A percentile compares a stretch with the other conserved stretches of the same genome.
Evolutionary conservation across 1,140 invertebrate genomes (phyloP).

Genomic region (Pissodes strobi): DNA sequence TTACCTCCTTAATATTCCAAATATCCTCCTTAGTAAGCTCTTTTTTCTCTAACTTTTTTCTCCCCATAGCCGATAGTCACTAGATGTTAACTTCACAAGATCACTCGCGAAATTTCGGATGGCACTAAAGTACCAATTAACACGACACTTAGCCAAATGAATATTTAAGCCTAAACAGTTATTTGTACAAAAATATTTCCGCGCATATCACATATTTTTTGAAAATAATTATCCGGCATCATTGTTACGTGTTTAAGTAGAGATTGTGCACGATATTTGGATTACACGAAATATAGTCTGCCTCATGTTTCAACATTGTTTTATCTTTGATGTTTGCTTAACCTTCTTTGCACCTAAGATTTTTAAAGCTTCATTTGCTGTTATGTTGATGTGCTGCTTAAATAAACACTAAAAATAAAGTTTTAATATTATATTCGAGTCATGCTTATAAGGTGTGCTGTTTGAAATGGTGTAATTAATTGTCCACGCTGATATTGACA

Average conservation of each 20-base stretch:
- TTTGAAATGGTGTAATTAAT: too few species aligned
- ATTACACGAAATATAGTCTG: conserved; percentile 23
- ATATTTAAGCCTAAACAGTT: conserved; percentile 11
- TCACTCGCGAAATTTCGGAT: conserved; percentile 8
- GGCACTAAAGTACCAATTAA: not conserved
- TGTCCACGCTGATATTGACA: not conserved
- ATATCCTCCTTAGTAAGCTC: conserved; percentile 25
- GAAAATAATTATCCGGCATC: conserved; percentile 3
- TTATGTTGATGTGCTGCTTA: conserved; percentile 10
- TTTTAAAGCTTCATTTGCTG: conserved; percentile 13
- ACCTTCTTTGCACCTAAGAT: conserved; percentile 36
- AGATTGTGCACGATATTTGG: conserved; percentile 34
- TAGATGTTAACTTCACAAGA: not conserved
- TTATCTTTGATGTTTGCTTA: conserved; percentile 40
- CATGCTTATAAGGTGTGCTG: conserved; percentile 3
- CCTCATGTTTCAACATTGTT: conserved; percentile 33
- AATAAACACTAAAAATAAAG: conserved; percentile 23
- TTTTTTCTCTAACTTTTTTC: conserved; percentile 17
- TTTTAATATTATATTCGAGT: conserved; percentile 6
- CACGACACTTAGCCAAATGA: conserved; percentile 5
- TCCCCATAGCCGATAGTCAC: conserved; percentile 18
- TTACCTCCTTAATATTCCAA: conserved; percentile 32
- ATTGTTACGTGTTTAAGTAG: conserved; percentile 38
- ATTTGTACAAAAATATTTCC: conserved; percentile 15
- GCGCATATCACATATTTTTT: conserved; percentile 21